Evolutionary conservation across 2,797 vertebrate genomes (phyloP).

Genomic region (Moxostoma hubbsi): DNA sequence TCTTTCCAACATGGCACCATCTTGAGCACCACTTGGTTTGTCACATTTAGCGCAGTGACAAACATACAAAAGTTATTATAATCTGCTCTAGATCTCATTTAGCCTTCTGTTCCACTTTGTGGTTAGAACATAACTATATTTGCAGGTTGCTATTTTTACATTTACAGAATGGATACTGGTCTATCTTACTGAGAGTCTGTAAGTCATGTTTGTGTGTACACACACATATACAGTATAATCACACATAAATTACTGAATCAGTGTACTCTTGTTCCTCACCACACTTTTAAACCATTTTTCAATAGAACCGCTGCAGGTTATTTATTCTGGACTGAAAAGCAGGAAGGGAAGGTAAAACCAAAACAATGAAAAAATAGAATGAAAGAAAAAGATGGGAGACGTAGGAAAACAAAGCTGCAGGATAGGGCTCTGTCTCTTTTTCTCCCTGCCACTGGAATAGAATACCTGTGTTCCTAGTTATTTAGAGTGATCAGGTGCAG

Average conservation of each 20-base stretch:
- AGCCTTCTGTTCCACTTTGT: slow-evolving; percentile 47
- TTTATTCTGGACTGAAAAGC: slow-evolving; percentile 46
- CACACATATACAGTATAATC: slow-evolving; percentile 4
- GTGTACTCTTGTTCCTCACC: slow-evolving; percentile 21
- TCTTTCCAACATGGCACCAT: background rate
- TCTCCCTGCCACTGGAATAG: slow-evolving; percentile 77
- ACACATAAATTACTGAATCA: slow-evolving; percentile 23
- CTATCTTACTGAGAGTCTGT: slow-evolving; percentile 5
- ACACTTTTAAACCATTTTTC: slow-evolving; percentile 29
- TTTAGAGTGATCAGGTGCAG: slow-evolving; percentile 80
- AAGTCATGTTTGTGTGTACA: slow-evolving; percentile 14
- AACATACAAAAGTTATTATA: slow-evolving; percentile 7
- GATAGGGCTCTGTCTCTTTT: slow-evolving; percentile 37
- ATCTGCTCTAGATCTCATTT: slow-evolving; percentile 34
- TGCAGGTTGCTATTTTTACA: slow-evolving; percentile 52
- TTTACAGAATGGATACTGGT: slow-evolving; percentile 33
- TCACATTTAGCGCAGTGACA: slow-evolving; percentile 7
- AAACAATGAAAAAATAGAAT: slow-evolving; percentile 31
- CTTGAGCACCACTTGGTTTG: slow-evolving; percentile 25
- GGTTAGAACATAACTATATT: slow-evolving; percentile 45
- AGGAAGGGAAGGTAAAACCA: slow-evolving; percentile 27
- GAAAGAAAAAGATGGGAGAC: slow-evolving; percentile 47
- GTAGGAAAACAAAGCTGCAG: slow-evolving; percentile 45
- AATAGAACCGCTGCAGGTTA: slow-evolving; percentile 43
- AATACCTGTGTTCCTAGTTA: slow-evolving; percentile 79